Percentiles rank a stretch among this genome's conserved stretches.
phyloP scores from a whole-genome alignment of 2,797 vertebrate genomes.

The Catharus ustulatus region DNA sequence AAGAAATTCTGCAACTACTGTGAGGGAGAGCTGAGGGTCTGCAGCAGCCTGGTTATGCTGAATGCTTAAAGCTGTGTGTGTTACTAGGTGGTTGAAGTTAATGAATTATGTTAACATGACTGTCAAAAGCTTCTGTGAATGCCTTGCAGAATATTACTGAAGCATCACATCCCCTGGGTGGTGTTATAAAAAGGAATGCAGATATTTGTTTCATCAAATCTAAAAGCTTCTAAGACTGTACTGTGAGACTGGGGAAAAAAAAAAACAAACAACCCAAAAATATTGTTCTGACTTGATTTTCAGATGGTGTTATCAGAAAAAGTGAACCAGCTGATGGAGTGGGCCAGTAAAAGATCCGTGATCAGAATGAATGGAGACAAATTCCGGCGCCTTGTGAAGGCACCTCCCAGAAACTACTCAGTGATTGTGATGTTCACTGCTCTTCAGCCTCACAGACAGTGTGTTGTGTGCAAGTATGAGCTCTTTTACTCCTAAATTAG shows the following conservation, averaged over 20 bases:
- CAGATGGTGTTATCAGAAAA: slow-evolving; percentile 95
- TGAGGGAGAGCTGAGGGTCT: background rate
- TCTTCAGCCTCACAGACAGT: slow-evolving; percentile 94
- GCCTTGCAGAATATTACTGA: background rate
- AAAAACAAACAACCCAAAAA: too few species aligned
- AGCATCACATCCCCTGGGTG: fast-evolving
- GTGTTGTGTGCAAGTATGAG: slow-evolving; percentile 92
- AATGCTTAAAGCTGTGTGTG: background rate
- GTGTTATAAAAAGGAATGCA: background rate
- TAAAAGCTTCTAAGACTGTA: background rate
- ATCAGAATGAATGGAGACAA: slow-evolving; percentile 96
- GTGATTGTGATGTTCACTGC: slow-evolving; percentile 98
- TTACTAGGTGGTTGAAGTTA: background rate
- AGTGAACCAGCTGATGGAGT: slow-evolving; percentile 94
- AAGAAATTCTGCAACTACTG: fast-evolving
- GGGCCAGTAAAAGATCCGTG: slow-evolving; percentile 90
- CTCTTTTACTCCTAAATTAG: slow-evolving; percentile 7
- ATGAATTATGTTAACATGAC: fast-evolving
- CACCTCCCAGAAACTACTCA: slow-evolving; percentile 94
- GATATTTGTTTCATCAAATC: background rate
- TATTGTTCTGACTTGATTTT: background rate
- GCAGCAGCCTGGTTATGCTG: background rate
- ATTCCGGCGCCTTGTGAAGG: slow-evolving; percentile 92
- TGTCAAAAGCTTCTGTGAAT: background rate
- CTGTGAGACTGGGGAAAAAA: fast-evolving